Evolutionary conservation across 2,797 vertebrate species (phyloP), one percentile per base, ranked within the genome.

Genomic region (Siniperca undulata): DNA sequence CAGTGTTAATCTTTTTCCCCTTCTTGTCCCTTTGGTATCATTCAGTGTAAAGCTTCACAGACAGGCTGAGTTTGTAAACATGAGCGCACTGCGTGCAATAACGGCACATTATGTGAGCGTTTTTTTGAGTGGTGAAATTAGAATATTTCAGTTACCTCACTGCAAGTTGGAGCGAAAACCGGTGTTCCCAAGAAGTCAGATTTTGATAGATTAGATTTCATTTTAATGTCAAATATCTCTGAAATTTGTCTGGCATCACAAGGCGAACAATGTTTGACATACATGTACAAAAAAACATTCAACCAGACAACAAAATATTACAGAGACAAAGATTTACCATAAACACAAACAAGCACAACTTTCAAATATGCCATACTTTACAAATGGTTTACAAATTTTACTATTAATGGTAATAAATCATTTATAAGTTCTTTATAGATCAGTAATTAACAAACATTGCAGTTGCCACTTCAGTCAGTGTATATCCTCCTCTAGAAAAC

Each of bases 11-110:
- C 67, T 76, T 30, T 61, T 61, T 17, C 50, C 12, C 27, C 55
- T 67, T 59, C 72, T 60, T 9, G n/a, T 74, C 34, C 14, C 44
- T 42, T 46, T 53, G 22, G 14, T 40, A 4, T 71, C n/a, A 16
- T 52, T 78, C 22, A 7, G 74, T 38, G 34, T 58, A 11, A 69
- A 76, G 66, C 48, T 50, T 27, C 68, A 36, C 42, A 20, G 46
- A 34, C 70, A 77, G 22, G 30, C 67, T 22, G 36, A 56, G 58
- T 16, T 38, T 20, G 22, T 48, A 60, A 22, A 58, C 74, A 40
- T 40, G 40, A 40, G 8, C 40, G 10, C 38, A 46, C 8, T 38
- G 42, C 16, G 22, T 40, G 34, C 8, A n/a, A 5, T 9, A 24
- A 46, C 20, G 10, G 10, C n/a, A 5, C 11, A 4, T 44, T 20